A percentile compares a stretch with the other conserved stretches of the same genome.
Conservation (phyloP, 2,113 vertebrate genomes). For the Calonectris borealis region DNA sequence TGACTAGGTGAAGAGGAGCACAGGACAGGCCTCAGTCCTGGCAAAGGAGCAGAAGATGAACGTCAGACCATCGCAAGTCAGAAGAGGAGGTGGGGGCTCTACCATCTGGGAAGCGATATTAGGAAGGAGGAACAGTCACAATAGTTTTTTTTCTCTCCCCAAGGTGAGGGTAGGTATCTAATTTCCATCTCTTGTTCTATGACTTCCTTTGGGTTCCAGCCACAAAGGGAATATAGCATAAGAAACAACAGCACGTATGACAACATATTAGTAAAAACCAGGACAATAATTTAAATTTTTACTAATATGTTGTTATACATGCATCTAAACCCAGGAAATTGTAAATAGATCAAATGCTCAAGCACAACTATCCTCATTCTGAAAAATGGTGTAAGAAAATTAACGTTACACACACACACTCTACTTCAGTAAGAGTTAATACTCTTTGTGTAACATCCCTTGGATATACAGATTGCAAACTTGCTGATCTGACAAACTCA, state of each 20-base stretch:
- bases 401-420: constrained; percentile 28
- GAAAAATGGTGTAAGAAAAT: constrained; percentile 56
- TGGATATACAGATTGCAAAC: constrained; percentile 42
- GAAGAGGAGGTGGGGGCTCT: background rate
- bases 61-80: rapidly evolving
- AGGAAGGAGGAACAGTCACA: background rate
- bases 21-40: background rate
- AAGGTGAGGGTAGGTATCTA: background rate
- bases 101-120: background rate
- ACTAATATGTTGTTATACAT: too few relatives aligned
- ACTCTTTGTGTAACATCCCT: constrained; percentile 24
- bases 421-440: constrained; percentile 21
- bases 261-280: background rate
- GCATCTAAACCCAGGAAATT: constrained; percentile 34
- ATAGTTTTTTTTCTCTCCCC: background rate
- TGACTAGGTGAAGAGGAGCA: background rate
- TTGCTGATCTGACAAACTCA: constrained; percentile 63
- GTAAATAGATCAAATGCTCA: constrained; percentile 46
- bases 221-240: background rate
- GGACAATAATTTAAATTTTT: too few relatives aligned
- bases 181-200: background rate
- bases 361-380: constrained; percentile 12
- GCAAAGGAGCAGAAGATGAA: background rate
- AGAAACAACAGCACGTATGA: background rate
- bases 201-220: background rate